Percentiles rank a stretch among this genome's conserved stretches.
phyloP scores from a whole-genome alignment of 1,140 invertebrate species.

The Leptinotarsa undecemlineata region DNA sequence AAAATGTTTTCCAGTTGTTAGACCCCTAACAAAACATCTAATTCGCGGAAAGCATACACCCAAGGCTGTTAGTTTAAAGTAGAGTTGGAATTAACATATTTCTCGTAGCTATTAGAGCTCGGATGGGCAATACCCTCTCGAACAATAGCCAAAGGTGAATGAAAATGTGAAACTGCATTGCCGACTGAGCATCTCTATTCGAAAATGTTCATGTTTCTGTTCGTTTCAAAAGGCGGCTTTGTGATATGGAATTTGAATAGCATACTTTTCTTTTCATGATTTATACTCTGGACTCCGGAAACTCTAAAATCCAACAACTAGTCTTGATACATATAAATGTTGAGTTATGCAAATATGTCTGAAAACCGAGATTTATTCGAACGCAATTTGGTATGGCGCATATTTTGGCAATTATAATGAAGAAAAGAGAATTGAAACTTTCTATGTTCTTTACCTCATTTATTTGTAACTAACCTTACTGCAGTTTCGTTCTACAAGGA shows the following conservation, averaged over 20 bases:
- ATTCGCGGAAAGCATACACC: constrained; percentile 2
- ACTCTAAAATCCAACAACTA: too few relatives aligned
- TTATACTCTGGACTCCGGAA: too few relatives aligned
- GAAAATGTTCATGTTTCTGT: not conserved
- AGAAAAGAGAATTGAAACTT: too few relatives aligned
- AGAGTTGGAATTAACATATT: constrained; percentile 17
- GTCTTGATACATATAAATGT: too few relatives aligned
- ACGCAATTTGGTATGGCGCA: too few relatives aligned
- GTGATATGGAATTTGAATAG: not conserved
- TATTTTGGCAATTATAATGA: too few relatives aligned
- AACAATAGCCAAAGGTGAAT: constrained; percentile 10
- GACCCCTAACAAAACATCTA: constrained; percentile 5
- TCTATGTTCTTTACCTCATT: too few relatives aligned
- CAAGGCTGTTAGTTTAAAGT: constrained; percentile 9
- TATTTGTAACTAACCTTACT: too few relatives aligned
- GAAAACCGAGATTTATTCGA: too few relatives aligned
- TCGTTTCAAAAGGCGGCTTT: not conserved
- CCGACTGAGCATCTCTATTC: not conserved
- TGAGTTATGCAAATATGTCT: too few relatives aligned
- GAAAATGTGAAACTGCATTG: constrained; percentile 9
- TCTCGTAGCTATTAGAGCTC: constrained; percentile 5
- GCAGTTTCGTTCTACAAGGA: too few relatives aligned
- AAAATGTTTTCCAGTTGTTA: constrained; percentile 16
- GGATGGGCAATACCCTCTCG: constrained; percentile 2
- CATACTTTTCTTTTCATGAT: not conserved